phyloP scores from a whole-genome alignment of 1,140 invertebrate species.

The Rhopalosiphum maidis region DNA sequence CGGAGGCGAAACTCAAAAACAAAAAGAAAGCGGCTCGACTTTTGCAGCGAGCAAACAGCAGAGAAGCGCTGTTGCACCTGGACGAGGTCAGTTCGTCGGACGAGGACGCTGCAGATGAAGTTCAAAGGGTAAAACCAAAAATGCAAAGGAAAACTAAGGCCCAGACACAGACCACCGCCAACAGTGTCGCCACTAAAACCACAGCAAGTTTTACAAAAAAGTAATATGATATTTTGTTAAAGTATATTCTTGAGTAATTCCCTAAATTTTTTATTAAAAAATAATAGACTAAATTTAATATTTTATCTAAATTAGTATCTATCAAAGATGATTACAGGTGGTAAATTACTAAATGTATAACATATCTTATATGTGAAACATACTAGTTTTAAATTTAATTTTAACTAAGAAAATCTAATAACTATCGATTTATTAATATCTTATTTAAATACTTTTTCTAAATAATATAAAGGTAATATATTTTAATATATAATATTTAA shows the following conservation, averaged over 20 bases:
- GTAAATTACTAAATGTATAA: background rate
- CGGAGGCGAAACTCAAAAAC: conserved; percentile 59
- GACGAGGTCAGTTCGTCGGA: conserved; percentile 66
- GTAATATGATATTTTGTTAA: background rate
- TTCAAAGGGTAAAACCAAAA: conserved; percentile 59
- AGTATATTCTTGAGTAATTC: background rate
- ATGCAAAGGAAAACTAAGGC: conserved; percentile 43
- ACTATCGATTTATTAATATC: background rate
- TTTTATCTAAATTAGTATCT: background rate
- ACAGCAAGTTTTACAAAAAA: conserved; percentile 47
- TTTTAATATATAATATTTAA: background rate
- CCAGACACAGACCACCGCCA: background rate
- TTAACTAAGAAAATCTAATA: background rate
- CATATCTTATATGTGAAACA: background rate
- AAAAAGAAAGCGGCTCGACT: conserved; percentile 63
- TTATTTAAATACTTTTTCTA: background rate
- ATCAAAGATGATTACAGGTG: background rate
- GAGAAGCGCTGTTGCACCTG: conserved; percentile 64
- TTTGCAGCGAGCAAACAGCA: conserved; percentile 65
- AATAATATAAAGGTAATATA: background rate
- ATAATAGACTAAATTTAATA: background rate
- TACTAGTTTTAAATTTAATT: background rate
- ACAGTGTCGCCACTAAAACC: conserved; percentile 45
- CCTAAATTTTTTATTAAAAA: background rate
- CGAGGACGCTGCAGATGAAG: conserved; percentile 62